phyloP scores from a whole-genome alignment of 2,888 invertebrate species.

The Volucella inflata region DNA sequence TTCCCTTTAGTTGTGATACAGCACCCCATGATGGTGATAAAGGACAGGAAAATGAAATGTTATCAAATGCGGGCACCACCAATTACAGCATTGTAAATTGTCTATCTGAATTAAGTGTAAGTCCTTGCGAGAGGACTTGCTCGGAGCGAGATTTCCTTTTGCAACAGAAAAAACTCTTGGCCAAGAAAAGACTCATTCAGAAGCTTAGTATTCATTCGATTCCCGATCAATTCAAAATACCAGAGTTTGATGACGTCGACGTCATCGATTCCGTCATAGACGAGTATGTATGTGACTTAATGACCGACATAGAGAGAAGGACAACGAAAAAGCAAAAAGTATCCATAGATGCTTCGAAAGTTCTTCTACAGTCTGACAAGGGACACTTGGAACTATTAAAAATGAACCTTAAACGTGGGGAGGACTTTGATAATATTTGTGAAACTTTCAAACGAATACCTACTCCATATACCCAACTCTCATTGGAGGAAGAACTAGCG shows the following conservation, averaged over 20 bases:
- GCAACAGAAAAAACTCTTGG: constrained; percentile 50
- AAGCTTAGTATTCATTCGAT: constrained; percentile 80
- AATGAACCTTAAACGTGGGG: constrained; percentile 79
- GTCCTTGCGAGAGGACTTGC: constrained; percentile 72
- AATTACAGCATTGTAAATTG: constrained; percentile 54
- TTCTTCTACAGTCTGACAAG: constrained; percentile 80
- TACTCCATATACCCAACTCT: constrained; percentile 78
- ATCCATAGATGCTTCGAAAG: constrained; percentile 79
- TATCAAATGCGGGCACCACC: not conserved
- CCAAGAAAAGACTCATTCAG: constrained; percentile 65
- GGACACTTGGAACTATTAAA: constrained; percentile 79
- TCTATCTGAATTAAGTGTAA: constrained; percentile 71
- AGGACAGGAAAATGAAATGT: not conserved
- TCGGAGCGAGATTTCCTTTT: constrained; percentile 64
- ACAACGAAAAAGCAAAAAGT: constrained; percentile 76
- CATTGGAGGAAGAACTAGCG: constrained; percentile 85
- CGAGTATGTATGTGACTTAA: constrained; percentile 77
- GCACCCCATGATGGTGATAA: not conserved
- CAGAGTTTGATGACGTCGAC: constrained; percentile 77
- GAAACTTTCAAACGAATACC: constrained; percentile 83
- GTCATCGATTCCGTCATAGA: constrained; percentile 78
- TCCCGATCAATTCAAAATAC: constrained; percentile 78
- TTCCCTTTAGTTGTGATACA: constrained; percentile 46
- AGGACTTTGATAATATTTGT: constrained; percentile 82
- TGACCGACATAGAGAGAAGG: constrained; percentile 71